Evolutionary conservation across 2,888 invertebrate species (phyloP).

Genomic region (Gonocerus acuteangulatus): DNA sequence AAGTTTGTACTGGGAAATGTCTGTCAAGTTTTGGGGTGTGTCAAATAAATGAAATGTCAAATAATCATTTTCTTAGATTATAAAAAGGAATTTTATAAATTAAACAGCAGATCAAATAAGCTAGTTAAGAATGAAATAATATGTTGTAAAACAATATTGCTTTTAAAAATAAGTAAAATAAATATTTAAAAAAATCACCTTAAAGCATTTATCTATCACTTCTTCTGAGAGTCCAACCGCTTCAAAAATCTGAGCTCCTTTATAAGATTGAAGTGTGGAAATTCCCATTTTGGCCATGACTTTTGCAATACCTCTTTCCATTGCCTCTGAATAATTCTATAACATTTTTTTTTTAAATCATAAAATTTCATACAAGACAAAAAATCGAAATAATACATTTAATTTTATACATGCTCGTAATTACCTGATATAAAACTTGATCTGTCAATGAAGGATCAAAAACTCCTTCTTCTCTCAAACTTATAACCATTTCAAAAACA

Average conservation of each 20-base stretch:
- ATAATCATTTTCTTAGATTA: too few species aligned
- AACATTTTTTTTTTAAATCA: conserved; percentile 17
- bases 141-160: too few species aligned
- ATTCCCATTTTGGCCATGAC: conserved; percentile 99
- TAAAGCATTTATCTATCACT: conserved; percentile 90
- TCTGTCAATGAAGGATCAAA: conserved; percentile 69
- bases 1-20: too few species aligned
- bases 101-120: too few species aligned
- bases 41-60: too few species aligned
- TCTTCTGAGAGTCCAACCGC: conserved; percentile 91
- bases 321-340: conserved; percentile 78
- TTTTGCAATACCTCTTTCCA: conserved; percentile 83
- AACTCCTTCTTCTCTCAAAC: conserved; percentile 77
- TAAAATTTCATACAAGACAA: neutral
- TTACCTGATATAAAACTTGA: conserved; percentile 65
- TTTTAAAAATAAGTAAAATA: too few species aligned
- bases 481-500: conserved; percentile 85
- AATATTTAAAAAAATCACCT: conserved; percentile 49
- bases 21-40: too few species aligned
- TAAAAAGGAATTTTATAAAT: too few species aligned
- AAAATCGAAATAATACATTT: neutral
- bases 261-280: conserved; percentile 95
- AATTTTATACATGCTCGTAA: too few species aligned
- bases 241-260: conserved; percentile 98
- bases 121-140: too few species aligned